Base-by-base conservation (phyloP, 64 coral and sea anemone species). In the Actinia tenebrosa region DNA sequence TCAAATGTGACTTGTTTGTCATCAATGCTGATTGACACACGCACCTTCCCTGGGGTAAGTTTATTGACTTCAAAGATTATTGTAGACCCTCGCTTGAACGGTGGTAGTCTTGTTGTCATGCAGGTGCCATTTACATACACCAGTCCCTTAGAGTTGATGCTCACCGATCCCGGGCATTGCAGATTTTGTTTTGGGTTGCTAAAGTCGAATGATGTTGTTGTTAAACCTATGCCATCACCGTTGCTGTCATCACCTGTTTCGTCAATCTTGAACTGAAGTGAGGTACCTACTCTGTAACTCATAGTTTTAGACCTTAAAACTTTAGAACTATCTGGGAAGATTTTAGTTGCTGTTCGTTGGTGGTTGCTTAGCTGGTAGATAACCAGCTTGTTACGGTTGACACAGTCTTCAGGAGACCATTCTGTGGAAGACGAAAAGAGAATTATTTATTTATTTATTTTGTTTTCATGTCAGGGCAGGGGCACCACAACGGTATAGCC, bases 1-100 rank as follows among this genome's bases (percentile, higher is more conserved):
- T 98, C 96, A 92, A 98, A 98, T 9, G 90, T 98, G 87, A 98
- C 96, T 87, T 92, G 89, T 83, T 98, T 98, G 71, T 98, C 90
- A 90, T 98, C 90, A 17, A 98, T 87, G n/a, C 89, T 94, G 53
- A 98, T 87, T 89, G 96, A 94, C 87, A 98, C 96, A 22, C 96
- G 87, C 10, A 98, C 44, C 30, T 98, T 98, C 25, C 56, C 83
- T 46, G 86, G 77, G 10, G 86, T 90, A 44, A 98, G 79, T 80
- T 87, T 71, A 80, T 89, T 89, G 6, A 89, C 96, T 71, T 98
- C 96, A 61, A 98, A 94, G n/a, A 90, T 80, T 16, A 98, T 90
- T 53, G 88, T 68, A 27, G 92, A 92, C 53, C 89, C 96, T 58
- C 93, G 80, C 53, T 98, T 98, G 81, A 98, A 94, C 22, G 71